A percentile compares a stretch with the other conserved stretches of the same genome.
phyloP scores from a whole-genome alignment of 2,888 invertebrate genomes.

The Lissonota sp. region DNA sequence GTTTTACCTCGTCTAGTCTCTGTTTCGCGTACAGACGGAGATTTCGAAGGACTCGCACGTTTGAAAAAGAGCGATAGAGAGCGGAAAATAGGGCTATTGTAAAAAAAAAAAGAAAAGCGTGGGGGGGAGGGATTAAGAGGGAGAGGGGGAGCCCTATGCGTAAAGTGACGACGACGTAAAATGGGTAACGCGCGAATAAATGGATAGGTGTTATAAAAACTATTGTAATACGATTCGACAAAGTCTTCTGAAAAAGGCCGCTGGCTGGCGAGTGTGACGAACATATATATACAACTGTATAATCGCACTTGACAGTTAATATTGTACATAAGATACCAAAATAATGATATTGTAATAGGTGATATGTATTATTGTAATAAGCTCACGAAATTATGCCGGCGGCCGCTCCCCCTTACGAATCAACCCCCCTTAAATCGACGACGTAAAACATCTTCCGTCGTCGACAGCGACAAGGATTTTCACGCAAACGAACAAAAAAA shows the following conservation, averaged over 20 bases:
- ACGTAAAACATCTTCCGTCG: constrained; percentile 41
- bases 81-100: constrained; percentile 41
- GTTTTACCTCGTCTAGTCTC: constrained; percentile 21
- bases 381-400: constrained; percentile 71
- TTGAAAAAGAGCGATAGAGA: constrained; percentile 45
- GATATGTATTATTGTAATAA: constrained; percentile 74
- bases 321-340: constrained; percentile 79
- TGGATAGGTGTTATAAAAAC: constrained; percentile 66
- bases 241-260: constrained; percentile 77
- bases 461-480: constrained; percentile 50
- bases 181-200: constrained; percentile 40
- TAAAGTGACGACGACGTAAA: constrained; percentile 38
- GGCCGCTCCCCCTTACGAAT: no score
- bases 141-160: constrained; percentile 5
- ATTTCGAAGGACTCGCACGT: constrained; percentile 41
- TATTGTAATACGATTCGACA: constrained; percentile 70
- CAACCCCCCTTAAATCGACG: no score
- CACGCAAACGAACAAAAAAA: constrained; percentile 35
- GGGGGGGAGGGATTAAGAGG: no score
- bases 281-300: constrained; percentile 52
- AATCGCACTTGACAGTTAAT: constrained; percentile 66
- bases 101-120: no score
- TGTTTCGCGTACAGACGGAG: constrained; percentile 27
- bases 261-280: constrained; percentile 74
- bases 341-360: constrained; percentile 78